Percentiles rank a stretch among this genome's conserved stretches.
Evolutionary conservation across 2,113 vertebrate species (phyloP).

Genomic region (Pygoscelis antarcticus): DNA sequence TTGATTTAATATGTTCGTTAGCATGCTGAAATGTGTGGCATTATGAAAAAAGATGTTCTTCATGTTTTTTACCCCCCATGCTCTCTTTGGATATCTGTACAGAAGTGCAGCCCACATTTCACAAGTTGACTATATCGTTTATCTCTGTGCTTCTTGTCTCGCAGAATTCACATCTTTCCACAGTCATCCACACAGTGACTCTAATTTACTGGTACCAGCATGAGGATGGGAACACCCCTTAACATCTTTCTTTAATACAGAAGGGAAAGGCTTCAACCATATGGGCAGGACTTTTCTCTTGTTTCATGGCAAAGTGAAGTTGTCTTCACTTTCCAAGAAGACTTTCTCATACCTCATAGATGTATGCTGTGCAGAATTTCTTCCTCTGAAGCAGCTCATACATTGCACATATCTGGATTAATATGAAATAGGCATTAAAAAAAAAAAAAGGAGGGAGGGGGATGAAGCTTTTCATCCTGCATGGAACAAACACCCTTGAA

Average conservation of each 20-base stretch:
- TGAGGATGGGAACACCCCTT: neutral
- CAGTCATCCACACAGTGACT: neutral
- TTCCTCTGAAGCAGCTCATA: neutral
- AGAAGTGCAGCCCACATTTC: neutral
- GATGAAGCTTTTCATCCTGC: neutral
- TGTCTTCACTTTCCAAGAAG: neutral
- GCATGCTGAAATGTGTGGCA: neutral
- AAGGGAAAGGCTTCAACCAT: neutral
- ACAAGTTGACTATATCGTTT: neutral
- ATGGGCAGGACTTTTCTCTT: neutral
- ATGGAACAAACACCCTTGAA: neutral
- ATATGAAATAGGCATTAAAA: neutral
- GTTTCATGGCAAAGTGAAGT: neutral
- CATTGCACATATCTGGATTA: neutral
- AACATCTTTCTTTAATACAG: neutral
- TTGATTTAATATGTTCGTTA: neutral
- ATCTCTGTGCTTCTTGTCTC: neutral
- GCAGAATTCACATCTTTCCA: neutral
- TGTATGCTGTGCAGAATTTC: neutral
- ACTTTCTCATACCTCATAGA: neutral
- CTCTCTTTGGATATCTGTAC: neutral
- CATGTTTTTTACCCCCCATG: fast-evolving
- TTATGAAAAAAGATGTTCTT: neutral
- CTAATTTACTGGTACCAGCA: neutral
- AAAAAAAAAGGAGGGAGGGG: neutral